A percentile compares a stretch with the other conserved stretches of the same genome.
Evolutionary conservation across 2,888 invertebrate genomes (phyloP).

Genomic region (Tenodera sinensis): DNA sequence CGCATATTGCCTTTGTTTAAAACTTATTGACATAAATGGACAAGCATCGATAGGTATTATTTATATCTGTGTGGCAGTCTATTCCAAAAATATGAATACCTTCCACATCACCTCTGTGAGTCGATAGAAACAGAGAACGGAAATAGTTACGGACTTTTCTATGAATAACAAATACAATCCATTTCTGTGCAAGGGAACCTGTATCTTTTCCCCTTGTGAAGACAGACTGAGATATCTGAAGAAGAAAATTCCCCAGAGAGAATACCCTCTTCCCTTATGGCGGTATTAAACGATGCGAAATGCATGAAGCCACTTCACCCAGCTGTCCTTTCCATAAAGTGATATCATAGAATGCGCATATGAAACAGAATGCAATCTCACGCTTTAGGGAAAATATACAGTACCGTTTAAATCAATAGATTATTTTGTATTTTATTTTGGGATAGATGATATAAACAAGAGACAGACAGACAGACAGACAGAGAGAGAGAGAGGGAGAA

Average conservation of each 20-base stretch:
- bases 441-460: too few relatives aligned
- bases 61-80: background rate
- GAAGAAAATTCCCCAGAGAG: constrained; percentile 5
- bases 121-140: background rate
- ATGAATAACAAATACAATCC: constrained; percentile 24
- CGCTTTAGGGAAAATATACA: background rate
- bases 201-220: background rate
- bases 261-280: constrained; percentile 2
- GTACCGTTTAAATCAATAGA: too few relatives aligned
- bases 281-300: constrained; percentile 21
- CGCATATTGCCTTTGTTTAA: too few relatives aligned
- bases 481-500: too few relatives aligned
- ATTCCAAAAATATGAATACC: background rate
- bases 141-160: constrained; percentile 1
- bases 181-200: background rate
- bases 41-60: too few relatives aligned
- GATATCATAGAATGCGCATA: background rate
- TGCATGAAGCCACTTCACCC: constrained; percentile 5
- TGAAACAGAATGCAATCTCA: background rate
- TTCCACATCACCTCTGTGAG: background rate
- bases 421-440: too few relatives aligned
- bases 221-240: constrained; percentile 8
- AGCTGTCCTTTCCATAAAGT: background rate
- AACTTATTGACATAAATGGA: too few relatives aligned
- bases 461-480: too few relatives aligned